Percentiles rank a stretch among this genome's conserved stretches.
Conservation (phyloP, 2,797 vertebrate genomes). For the Peromyscus melanophrys region DNA sequence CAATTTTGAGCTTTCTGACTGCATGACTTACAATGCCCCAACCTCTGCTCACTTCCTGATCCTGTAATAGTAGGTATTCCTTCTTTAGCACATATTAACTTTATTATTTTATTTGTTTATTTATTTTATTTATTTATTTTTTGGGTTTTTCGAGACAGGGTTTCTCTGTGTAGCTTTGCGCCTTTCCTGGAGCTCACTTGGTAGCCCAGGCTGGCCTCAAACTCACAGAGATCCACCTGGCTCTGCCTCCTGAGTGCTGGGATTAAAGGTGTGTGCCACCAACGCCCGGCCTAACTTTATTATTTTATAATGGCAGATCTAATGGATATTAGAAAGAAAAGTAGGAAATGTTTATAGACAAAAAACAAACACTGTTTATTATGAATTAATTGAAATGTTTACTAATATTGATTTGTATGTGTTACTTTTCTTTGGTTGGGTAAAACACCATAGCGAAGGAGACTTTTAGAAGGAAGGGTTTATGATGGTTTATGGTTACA, state of each 20-base stretch:
- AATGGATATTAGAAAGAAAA: neutral
- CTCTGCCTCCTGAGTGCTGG: no score
- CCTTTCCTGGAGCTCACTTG: no score
- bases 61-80: fast-evolving
- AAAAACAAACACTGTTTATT: neutral
- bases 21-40: neutral
- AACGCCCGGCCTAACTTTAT: no score
- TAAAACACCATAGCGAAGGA: neutral
- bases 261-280: no score
- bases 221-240: no score
- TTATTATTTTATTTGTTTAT: no score
- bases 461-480: neutral
- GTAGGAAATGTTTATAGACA: neutral
- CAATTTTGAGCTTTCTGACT: neutral
- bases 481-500: neutral
- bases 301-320: neutral
- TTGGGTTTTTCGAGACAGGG: no score
- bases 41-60: neutral
- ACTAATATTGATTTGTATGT: neutral
- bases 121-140: no score
- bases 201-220: no score
- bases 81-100: neutral
- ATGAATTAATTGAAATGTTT: neutral
- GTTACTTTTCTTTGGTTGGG: neutral
- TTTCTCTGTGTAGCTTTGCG: no score